Evolutionary conservation across 2,113 vertebrate species (phyloP).

Genomic region (Alouatta palliata): DNA sequence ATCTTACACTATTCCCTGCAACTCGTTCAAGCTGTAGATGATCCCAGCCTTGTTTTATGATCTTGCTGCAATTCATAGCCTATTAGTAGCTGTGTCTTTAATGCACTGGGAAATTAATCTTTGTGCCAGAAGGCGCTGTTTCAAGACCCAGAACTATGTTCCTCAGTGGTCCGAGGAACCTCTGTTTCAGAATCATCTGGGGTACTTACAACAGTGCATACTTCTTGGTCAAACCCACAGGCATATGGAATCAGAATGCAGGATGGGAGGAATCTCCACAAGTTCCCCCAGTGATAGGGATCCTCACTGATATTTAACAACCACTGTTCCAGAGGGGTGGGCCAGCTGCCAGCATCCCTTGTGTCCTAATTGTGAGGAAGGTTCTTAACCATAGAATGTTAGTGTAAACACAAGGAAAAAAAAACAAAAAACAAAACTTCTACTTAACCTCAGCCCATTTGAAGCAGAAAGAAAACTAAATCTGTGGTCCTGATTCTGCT

Average conservation of each 20-base stretch:
- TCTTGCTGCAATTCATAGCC: neutral
- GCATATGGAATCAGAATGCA: neutral
- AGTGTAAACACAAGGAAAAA: neutral
- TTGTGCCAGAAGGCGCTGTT: neutral
- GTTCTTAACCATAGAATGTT: neutral
- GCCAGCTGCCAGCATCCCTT: neutral
- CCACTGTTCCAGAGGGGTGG: neutral
- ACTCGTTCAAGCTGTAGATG: neutral
- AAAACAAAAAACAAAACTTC: neutral
- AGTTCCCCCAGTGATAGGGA: neutral
- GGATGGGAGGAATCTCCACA: too few species aligned
- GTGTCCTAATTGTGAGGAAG: neutral
- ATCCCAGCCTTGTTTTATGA: neutral
- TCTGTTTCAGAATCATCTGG: neutral
- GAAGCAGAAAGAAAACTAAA: neutral
- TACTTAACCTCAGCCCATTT: neutral
- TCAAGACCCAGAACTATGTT: neutral
- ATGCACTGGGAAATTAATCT: neutral
- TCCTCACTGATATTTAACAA: neutral
- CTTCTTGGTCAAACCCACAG: too few species aligned
- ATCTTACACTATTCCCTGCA: neutral
- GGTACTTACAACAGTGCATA: neutral
- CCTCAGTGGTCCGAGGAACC: accelerated
- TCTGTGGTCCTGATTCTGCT: neutral
- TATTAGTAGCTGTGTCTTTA: neutral